These are phyloP conservation scores for Pseudorhiza aurosa DNA, from an alignment of 30 jellyfish, hydroid and myxozoan genomes.

Conservation along the genomic window DNA sequence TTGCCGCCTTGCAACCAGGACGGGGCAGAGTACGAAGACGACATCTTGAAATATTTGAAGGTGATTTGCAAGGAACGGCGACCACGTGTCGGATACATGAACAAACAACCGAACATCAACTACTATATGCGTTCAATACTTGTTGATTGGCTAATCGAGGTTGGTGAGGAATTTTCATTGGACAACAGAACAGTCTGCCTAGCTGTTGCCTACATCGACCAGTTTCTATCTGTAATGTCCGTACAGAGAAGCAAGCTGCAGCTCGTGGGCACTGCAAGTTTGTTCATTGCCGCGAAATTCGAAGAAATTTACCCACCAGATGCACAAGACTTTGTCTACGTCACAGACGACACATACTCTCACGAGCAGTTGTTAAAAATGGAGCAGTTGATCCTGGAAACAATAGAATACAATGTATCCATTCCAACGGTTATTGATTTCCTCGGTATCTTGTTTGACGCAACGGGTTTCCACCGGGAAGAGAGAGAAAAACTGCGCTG, in stretches of 20 bases:
- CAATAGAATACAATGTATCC: constrained; percentile 80
- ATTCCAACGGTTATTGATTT: constrained; percentile 84
- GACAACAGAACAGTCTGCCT: constrained; percentile 85
- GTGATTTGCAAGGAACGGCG: neutral
- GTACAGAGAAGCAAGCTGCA: constrained; percentile 94
- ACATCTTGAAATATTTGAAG: constrained; percentile 31
- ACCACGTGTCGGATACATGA: constrained; percentile 78
- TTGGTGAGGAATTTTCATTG: constrained; percentile 84
- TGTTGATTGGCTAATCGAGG: constrained; percentile 98
- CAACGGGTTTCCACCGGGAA: constrained; percentile 47
- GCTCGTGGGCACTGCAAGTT: constrained; percentile 97
- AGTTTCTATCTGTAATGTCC: constrained; percentile 92
- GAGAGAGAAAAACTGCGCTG: neutral
- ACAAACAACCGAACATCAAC: constrained; percentile 90
- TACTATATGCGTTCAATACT: constrained; percentile 89
- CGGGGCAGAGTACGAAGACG: constrained; percentile 60
- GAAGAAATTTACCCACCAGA: constrained; percentile 98
- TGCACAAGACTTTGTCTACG: constrained; percentile 91
- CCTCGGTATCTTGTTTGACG: constrained; percentile 71
- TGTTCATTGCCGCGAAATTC: constrained; percentile 94
- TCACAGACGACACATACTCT: constrained; percentile 97
- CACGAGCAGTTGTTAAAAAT: constrained; percentile 82
- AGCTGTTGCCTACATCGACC: constrained; percentile 88
- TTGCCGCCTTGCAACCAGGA: neutral
- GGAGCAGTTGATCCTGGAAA: constrained; percentile 86